Conservation (phyloP, 2,888 invertebrate species). For the Ennomos fuscantarius region DNA sequence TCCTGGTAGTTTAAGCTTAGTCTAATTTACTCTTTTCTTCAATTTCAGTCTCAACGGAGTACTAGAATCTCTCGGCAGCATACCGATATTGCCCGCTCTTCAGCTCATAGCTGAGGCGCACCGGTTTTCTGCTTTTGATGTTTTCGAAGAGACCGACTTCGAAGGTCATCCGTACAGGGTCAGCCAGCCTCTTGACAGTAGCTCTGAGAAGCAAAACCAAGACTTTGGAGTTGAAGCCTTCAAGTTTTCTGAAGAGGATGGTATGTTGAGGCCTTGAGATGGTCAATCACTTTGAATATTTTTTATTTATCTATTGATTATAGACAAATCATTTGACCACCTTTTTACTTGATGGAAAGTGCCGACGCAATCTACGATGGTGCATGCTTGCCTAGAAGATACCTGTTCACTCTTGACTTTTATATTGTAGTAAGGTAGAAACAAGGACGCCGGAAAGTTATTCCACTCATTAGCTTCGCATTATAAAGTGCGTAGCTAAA, state of each 20-base stretch:
- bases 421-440: too few species aligned
- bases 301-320: too few species aligned
- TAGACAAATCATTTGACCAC: too few species aligned
- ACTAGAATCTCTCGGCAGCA: slow-evolving; percentile 90
- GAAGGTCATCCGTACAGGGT: slow-evolving; percentile 72
- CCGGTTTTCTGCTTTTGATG: slow-evolving; percentile 86
- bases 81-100: slow-evolving; percentile 92
- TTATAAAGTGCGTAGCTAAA: too few species aligned
- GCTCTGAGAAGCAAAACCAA: slow-evolving; percentile 68
- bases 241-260: slow-evolving; percentile 79
- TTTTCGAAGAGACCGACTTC: slow-evolving; percentile 82
- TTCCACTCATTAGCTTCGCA: too few species aligned
- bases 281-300: too few species aligned
- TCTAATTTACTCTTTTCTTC: slow-evolving; percentile 17
- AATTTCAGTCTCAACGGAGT: slow-evolving; percentile 89
- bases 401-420: too few species aligned
- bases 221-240: slow-evolving; percentile 79
- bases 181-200: slow-evolving; percentile 66
- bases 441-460: too few species aligned
- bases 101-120: slow-evolving; percentile 87
- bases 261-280: slow-evolving; percentile 50
- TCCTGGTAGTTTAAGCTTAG: too few species aligned
- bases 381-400: too few species aligned
- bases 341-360: too few species aligned
- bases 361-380: too few species aligned